Percentiles rank a stretch among this genome's conserved stretches.
These are phyloP conservation scores for Ictalurus furcatus DNA, from an alignment of 2,113 vertebrate genomes.

Conservation along the genomic window DNA sequence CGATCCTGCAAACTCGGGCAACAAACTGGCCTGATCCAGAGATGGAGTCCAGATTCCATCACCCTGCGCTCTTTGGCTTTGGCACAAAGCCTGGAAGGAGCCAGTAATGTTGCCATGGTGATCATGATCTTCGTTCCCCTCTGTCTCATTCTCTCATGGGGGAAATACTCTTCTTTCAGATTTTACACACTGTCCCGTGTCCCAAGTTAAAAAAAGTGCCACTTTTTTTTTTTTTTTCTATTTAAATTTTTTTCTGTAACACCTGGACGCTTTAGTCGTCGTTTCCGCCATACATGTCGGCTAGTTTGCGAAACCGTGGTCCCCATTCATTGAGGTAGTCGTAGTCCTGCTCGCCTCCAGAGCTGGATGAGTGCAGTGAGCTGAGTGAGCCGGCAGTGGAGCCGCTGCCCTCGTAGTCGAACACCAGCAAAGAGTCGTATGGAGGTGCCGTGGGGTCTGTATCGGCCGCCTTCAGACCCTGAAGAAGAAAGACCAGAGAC, in stretches of 20 bases:
- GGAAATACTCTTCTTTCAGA: slow-evolving; percentile 72
- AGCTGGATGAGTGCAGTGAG: slow-evolving; percentile 94
- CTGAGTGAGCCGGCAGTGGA: slow-evolving; percentile 95
- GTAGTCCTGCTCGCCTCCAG: slow-evolving; percentile 95
- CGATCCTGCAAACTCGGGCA: slow-evolving; percentile 78
- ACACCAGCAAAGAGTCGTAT: slow-evolving; percentile 94
- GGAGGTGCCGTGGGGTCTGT: slow-evolving; percentile 95
- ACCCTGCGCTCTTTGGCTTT: slow-evolving; percentile 32
- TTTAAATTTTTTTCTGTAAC: slow-evolving; percentile 14
- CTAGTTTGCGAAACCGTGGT: slow-evolving; percentile 95
- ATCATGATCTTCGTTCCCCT: slow-evolving; percentile 42
- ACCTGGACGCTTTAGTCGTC: slow-evolving; percentile 76
- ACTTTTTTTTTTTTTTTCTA: slow-evolving; percentile 67
- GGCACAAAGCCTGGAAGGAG: slow-evolving; percentile 46
- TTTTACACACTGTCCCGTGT: slow-evolving; percentile 84
- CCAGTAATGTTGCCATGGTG: slow-evolving; percentile 55
- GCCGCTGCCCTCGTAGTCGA: slow-evolving; percentile 96
- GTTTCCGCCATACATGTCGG: slow-evolving; percentile 94
- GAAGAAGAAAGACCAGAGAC: slow-evolving; percentile 27
- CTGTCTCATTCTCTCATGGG: slow-evolving; percentile 50
- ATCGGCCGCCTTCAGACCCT: slow-evolving; percentile 97
- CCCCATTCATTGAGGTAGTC: slow-evolving; percentile 99
- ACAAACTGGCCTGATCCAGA: slow-evolving; percentile 77
- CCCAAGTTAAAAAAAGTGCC: slow-evolving; percentile 76
- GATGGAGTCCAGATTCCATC: slow-evolving; percentile 82